These are phyloP conservation scores for Myiothlypis coronata DNA, from an alignment of 2,797 vertebrate genomes.

Conservation along the genomic window DNA sequence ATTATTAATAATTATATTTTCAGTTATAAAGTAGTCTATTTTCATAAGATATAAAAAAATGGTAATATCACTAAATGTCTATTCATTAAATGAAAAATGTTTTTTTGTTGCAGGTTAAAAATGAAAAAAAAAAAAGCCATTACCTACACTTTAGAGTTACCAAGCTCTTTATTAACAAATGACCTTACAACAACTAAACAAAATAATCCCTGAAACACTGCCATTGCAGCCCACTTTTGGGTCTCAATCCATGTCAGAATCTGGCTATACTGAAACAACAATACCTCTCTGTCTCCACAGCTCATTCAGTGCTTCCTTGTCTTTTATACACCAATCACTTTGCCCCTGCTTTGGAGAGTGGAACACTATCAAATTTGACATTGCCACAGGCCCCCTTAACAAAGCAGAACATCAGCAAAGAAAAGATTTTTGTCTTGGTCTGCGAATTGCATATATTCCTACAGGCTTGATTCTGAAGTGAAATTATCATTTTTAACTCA, in stretches of 20 bases:
- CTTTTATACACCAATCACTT: not conserved
- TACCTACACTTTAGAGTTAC: not conserved
- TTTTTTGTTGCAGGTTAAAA: not conserved
- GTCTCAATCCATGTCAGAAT: not conserved
- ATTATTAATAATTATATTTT: not conserved
- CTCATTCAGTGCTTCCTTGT: not conserved
- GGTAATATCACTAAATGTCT: not conserved
- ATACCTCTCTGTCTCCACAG: not conserved
- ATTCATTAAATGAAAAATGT: not conserved
- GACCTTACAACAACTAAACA: not conserved
- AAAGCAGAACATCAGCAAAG: slow-evolving; percentile 35
- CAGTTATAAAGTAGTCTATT: not conserved
- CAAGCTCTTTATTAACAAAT: not conserved
- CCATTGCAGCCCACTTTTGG: not conserved
- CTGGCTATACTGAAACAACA: not conserved
- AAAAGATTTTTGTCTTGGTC: not conserved
- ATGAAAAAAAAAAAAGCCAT: not conserved
- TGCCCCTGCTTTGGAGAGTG: not conserved
- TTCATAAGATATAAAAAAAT: not conserved
- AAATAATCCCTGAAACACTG: not conserved
- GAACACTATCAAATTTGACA: slow-evolving; percentile 28
- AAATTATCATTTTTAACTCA: slow-evolving; percentile 33
- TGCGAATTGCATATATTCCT: slow-evolving; percentile 16
- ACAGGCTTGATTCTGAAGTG: slow-evolving; percentile 19
- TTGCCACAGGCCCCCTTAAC: slow-evolving; percentile 1